phyloP scores from a whole-genome alignment of 2,797 vertebrate species.

The Rhinogobio ventralis region DNA sequence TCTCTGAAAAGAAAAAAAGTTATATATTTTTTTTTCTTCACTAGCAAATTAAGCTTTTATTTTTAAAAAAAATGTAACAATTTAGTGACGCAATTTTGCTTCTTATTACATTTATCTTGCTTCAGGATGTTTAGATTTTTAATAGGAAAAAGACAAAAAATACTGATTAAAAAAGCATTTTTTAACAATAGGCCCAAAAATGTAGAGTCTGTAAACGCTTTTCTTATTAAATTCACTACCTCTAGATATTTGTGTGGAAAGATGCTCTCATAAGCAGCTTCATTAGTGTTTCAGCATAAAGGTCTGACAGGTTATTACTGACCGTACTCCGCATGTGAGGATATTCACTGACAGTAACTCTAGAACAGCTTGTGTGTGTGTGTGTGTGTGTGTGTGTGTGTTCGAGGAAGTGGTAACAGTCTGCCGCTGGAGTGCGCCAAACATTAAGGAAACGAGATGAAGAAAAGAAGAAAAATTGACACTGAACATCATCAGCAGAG shows the following conservation, averaged over 20 bases:
- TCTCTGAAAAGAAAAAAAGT: neutral
- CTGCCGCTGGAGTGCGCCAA: conserved; percentile 7
- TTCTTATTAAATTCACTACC: neutral
- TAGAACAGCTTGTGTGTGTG: neutral
- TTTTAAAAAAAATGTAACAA: neutral
- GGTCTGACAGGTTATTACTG: conserved; percentile 11
- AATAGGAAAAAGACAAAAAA: neutral
- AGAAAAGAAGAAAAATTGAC: conserved; percentile 5
- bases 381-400: neutral
- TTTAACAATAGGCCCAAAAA: conserved; percentile 8
- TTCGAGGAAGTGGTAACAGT: neutral
- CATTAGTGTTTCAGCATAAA: conserved; percentile 2
- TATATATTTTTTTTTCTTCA: neutral
- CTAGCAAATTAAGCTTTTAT: neutral
- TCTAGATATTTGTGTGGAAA: neutral
- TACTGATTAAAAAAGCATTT: no score
- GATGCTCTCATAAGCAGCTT: neutral
- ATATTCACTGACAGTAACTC: neutral
- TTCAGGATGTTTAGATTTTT: neutral
- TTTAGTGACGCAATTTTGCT: no score
- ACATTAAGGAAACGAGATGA: conserved; percentile 69
- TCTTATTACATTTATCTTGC: neutral
- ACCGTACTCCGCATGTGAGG: neutral
- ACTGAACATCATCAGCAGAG: conserved; percentile 77
- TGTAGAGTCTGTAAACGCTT: neutral